phyloP scores from a whole-genome alignment of 2,888 invertebrate genomes.

The Agrotis ipsilon region DNA sequence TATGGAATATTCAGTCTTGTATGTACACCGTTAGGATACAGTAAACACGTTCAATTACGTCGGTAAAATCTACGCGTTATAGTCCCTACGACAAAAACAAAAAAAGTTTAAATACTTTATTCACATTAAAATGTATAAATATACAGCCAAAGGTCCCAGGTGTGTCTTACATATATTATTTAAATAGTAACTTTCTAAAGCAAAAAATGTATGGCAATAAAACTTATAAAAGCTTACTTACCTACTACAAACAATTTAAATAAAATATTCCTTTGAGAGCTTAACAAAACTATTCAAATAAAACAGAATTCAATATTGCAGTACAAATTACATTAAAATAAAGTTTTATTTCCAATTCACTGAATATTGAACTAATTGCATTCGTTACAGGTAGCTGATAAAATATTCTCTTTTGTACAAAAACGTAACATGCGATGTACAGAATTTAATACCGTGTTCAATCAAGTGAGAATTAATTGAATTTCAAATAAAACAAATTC shows the following conservation, averaged over 20 bases:
- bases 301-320: constrained; percentile 26
- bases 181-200: not conserved
- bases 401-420: constrained; percentile 49
- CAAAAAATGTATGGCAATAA: not conserved
- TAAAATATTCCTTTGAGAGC: constrained; percentile 6
- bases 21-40: not conserved
- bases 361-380: constrained; percentile 41
- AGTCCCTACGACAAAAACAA: not conserved
- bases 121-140: not conserved
- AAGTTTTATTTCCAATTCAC: constrained; percentile 29
- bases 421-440: constrained; percentile 20
- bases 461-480: constrained; percentile 40
- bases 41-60: not conserved
- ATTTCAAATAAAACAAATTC: constrained; percentile 51
- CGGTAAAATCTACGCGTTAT: not conserved
- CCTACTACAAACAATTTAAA: constrained; percentile 10
- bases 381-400: constrained; percentile 29
- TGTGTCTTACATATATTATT: not conserved
- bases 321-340: constrained; percentile 9
- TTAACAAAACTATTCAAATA: constrained; percentile 32
- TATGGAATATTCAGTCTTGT: too few relatives aligned
- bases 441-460: constrained; percentile 31
- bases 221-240: constrained; percentile 8
- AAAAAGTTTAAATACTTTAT: not conserved
- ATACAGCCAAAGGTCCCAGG: not conserved